A percentile compares a stretch with the other conserved stretches of the same genome.
Evolutionary conservation across 2,888 invertebrate species (phyloP).

Genomic region (Coelinius sp.): DNA sequence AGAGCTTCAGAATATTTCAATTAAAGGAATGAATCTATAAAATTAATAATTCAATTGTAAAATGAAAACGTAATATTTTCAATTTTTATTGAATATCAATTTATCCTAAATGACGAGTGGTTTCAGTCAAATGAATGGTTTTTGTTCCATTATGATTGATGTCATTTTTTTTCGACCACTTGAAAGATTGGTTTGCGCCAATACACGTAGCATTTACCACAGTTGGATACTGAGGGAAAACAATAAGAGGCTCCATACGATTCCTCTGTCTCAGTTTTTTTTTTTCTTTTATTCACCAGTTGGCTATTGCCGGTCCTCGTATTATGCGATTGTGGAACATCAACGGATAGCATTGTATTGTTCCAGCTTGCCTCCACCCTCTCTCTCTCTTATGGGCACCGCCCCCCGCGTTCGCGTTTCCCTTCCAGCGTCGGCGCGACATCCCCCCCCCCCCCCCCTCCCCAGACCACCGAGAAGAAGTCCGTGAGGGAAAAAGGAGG

Average conservation of each 20-base stretch:
- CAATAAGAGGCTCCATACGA: conserved; percentile 60
- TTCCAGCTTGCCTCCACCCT: conserved; percentile 50
- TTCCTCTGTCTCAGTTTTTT: conserved; percentile 27
- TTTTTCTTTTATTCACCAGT: conserved; percentile 31
- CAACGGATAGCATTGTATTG: conserved; percentile 68
- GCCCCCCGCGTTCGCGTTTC: conserved; percentile 39
- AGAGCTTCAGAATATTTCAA: not conserved
- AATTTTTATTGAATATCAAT: too few relatives aligned
- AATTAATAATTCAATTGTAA: too few relatives aligned
- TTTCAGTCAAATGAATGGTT: not conserved
- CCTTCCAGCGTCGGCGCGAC: conserved; percentile 41
- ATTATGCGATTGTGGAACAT: conserved; percentile 66
- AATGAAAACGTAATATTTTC: too few relatives aligned
- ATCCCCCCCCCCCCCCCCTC: too few relatives aligned
- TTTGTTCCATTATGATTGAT: not conserved
- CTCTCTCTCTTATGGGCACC: conserved; percentile 43
- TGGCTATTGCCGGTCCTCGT: conserved; percentile 43
- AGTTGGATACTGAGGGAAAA: conserved; percentile 62
- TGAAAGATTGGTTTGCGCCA: conserved; percentile 20
- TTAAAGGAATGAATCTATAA: too few relatives aligned
- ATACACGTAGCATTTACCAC: conserved; percentile 19
- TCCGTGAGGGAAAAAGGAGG: conserved; percentile 37
- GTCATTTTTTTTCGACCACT: not conserved
- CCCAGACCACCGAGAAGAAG: conserved; percentile 35
- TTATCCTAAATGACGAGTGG: too few relatives aligned